Evolutionary conservation across 2,113 vertebrate species (phyloP).

Genomic region (Trogon surrucura): DNA sequence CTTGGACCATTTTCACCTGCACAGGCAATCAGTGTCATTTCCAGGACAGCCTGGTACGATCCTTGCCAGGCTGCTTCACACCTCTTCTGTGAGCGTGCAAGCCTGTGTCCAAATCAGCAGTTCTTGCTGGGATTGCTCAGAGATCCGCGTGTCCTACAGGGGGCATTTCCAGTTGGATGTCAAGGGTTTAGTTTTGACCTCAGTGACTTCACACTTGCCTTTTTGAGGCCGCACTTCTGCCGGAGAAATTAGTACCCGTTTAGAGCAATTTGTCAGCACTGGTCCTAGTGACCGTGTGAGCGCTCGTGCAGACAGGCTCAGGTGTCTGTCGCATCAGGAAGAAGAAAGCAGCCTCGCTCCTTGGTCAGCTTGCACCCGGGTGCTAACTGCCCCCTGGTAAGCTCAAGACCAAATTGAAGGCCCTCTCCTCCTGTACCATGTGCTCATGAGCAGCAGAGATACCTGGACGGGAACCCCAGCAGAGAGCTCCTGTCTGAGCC

Average conservation of each 20-base stretch:
- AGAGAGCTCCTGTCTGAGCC: background rate
- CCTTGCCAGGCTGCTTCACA: background rate
- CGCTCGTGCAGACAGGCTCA: background rate
- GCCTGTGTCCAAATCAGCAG: background rate
- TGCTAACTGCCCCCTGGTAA: background rate
- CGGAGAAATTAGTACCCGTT: background rate
- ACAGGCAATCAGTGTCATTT: background rate
- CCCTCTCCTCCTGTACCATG: background rate
- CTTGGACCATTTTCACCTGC: background rate
- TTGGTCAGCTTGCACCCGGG: background rate
- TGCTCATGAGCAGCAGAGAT: background rate
- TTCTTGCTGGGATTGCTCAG: background rate
- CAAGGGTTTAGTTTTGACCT: background rate
- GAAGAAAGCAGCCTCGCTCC: background rate
- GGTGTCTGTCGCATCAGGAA: background rate
- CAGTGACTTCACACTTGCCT: background rate
- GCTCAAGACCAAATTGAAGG: background rate
- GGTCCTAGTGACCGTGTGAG: background rate
- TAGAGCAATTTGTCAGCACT: slow-evolving; percentile 9
- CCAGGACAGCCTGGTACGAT: fast-evolving
- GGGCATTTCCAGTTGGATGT: background rate
- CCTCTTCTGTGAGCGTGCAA: fast-evolving
- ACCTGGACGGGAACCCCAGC: background rate
- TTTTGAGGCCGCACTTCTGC: background rate
- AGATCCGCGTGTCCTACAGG: background rate